Evolutionary conservation across 2,797 vertebrate genomes (phyloP).

Genomic region (Smutsia temminckii): DNA sequence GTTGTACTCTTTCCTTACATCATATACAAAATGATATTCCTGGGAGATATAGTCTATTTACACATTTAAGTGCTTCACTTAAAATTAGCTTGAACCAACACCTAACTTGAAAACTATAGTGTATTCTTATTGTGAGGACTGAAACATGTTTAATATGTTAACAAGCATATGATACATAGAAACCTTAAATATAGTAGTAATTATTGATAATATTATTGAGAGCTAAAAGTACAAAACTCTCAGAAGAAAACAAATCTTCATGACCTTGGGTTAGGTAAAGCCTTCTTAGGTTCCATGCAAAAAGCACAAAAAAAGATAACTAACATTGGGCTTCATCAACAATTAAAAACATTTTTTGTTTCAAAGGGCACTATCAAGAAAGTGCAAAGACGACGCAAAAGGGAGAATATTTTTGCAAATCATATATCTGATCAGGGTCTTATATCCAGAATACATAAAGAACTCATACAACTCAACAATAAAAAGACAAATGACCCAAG

Average conservation of each 20-base stretch:
- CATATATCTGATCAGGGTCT: background rate
- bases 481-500: background rate
- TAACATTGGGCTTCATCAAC: background rate
- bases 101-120: background rate
- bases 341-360: constrained; percentile 22
- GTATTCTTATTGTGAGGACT: background rate
- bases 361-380: constrained; percentile 17
- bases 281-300: background rate
- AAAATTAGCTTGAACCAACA: constrained; percentile 2
- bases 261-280: background rate
- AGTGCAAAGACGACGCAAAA: background rate
- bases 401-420: constrained; percentile 17
- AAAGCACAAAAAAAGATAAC: background rate
- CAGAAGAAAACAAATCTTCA: constrained; percentile 40
- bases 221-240: constrained; percentile 16
- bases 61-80: constrained; percentile 3
- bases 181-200: constrained; percentile 31
- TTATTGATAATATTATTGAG: background rate
- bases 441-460: background rate
- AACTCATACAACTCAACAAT: background rate
- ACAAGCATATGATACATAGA: background rate
- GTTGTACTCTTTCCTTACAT: background rate
- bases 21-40: background rate
- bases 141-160: background rate
- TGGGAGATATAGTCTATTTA: background rate